Evolutionary conservation across 2,797 vertebrate genomes (phyloP), one percentile per base, ranked within the genome.

Genomic region (Acanthis flammea): DNA sequence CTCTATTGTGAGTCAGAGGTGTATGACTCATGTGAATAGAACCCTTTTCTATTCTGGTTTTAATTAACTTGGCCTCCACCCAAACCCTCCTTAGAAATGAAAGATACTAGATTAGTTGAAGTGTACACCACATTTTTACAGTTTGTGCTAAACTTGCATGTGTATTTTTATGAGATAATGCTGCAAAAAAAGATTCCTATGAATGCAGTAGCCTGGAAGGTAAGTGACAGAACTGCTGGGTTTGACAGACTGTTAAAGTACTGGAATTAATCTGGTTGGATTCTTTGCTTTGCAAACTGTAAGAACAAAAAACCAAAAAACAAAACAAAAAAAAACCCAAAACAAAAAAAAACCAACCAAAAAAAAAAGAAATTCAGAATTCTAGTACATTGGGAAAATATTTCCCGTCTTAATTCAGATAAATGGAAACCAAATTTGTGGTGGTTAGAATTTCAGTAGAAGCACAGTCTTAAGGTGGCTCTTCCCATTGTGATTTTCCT

Each of bases 1-100:
- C 72, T 55, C 35, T 70, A 74, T 86, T 74, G 24, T 94, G 94
- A 92, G 86, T 90, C 93, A 94, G 93, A 96, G 65, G 62, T 94
- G 44, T 86, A 82, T 94, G 94, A 96, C 87, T 94, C 94, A 92
- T 85, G 48, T 83, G 91, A 95, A 94, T 92, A 94, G 87, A 92
- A 58, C 45, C 82, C 53, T 54, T 47, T 95, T 92, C 79, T 94
- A 68, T 90, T 94, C 94, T 96, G 94, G 76, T 88, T 97, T 91
- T 93, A 92, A 90, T 95, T 94, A 94, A 86, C 68, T 90, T 92
- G 87, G 84, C 93, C 67, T 94, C 82, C 39, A 63, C 41, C 68
- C 93, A 94, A 96, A 74, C 88, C 68, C 62, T 91, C 47, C 85
- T 93, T 73, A 80, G 87, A 73, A 95, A 87, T 78, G 78, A 81